Conservation (phyloP, 2,113 vertebrate species). For the Macquaria australasica region DNA sequence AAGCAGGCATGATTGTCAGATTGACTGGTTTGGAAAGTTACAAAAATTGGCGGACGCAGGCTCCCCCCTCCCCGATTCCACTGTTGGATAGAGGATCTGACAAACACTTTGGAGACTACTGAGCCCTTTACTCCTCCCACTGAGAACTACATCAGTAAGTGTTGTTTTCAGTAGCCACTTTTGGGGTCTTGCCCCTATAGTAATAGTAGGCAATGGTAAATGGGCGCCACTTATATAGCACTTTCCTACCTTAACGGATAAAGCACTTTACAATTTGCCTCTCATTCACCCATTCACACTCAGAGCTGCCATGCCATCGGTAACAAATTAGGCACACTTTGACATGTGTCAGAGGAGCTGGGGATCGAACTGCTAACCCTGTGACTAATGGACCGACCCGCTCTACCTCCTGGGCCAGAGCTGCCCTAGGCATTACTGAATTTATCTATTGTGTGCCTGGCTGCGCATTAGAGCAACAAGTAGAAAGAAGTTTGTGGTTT, state of each 20-base stretch:
- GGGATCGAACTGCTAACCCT: neutral
- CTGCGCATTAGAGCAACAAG: neutral
- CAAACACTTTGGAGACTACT: neutral
- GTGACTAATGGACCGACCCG: neutral
- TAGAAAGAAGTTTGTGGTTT: neutral
- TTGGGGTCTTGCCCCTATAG: neutral
- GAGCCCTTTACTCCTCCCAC: neutral
- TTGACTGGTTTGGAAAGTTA: constrained; percentile 8
- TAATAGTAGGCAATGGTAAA: neutral
- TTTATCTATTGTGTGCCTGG: neutral
- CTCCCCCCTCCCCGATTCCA: no score
- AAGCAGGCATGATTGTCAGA: neutral
- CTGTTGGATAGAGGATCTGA: neutral
- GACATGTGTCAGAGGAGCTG: neutral
- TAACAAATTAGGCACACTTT: neutral
- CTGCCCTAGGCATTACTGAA: neutral
- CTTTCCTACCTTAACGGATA: neutral
- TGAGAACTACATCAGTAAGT: neutral
- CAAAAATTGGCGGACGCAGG: no score
- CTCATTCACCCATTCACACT: neutral
- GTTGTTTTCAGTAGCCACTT: neutral
- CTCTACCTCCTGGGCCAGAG: neutral
- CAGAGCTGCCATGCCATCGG: neutral
- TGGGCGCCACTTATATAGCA: neutral
- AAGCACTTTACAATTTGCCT: neutral